These are phyloP conservation scores for Deilephila elpenor DNA, from an alignment of 2,888 invertebrate species.

Conservation along the genomic window DNA sequence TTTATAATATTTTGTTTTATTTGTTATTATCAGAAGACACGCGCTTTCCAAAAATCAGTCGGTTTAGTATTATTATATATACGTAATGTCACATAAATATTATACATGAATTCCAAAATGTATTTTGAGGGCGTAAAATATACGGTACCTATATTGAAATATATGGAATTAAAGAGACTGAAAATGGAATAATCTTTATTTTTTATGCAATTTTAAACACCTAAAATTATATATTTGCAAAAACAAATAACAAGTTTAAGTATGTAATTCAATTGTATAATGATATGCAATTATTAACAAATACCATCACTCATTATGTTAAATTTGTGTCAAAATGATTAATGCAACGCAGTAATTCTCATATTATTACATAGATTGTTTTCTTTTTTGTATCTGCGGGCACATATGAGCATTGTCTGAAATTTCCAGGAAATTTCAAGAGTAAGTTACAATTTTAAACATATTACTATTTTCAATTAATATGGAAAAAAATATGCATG, in stretches of 20 bases:
- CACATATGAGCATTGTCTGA: neutral
- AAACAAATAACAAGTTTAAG: neutral
- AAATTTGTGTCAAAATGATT: neutral
- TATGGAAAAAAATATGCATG: neutral
- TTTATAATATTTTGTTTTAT: neutral
- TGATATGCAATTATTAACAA: constrained; percentile 9
- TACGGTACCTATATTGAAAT: neutral
- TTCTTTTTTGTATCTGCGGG: neutral
- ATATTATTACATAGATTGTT: neutral
- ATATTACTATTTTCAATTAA: neutral
- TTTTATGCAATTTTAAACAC: neutral
- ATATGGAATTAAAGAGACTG: neutral
- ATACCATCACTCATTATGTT: neutral
- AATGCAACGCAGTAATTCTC: neutral
- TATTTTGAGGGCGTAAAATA: neutral
- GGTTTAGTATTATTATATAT: neutral
- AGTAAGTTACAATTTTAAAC: neutral
- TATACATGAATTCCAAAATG: neutral
- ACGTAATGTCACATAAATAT: neutral
- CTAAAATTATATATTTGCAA: neutral
- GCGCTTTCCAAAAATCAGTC: neutral
- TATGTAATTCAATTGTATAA: neutral
- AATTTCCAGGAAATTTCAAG: neutral
- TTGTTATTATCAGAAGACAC: neutral
- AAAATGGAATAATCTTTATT: neutral